Percentiles rank a stretch among this genome's conserved stretches.
phyloP scores from a whole-genome alignment of 1,140 invertebrate genomes.

The Pogonomyrmex barbatus region DNA sequence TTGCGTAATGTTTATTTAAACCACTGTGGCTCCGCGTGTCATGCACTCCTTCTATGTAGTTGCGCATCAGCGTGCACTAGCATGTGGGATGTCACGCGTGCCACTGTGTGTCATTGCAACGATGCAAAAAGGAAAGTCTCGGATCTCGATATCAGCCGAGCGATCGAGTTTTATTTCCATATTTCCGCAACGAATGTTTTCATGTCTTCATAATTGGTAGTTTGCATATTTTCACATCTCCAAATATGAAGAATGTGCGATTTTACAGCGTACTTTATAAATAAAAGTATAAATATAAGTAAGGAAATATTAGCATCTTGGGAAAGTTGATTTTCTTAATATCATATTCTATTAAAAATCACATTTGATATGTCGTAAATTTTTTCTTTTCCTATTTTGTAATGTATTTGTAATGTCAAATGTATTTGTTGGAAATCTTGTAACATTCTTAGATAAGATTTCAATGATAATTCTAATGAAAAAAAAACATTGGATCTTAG shows the following conservation, averaged over 20 bases:
- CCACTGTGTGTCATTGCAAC: background rate
- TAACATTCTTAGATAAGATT: background rate
- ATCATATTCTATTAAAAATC: background rate
- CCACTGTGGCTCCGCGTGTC: background rate
- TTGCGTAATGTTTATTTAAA: constrained; percentile 23
- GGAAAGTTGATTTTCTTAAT: background rate
- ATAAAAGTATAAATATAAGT: background rate
- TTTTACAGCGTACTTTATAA: background rate
- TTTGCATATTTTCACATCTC: background rate
- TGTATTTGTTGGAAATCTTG: background rate
- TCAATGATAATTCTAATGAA: background rate
- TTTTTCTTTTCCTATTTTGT: background rate
- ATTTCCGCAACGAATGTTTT: background rate
- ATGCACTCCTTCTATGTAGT: background rate
- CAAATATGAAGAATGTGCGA: background rate
- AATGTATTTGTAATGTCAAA: background rate
- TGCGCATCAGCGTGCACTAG: constrained; percentile 9
- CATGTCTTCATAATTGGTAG: too few relatives aligned
- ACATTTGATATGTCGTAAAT: background rate
- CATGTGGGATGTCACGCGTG: constrained; percentile 14
- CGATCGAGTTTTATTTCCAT: background rate
- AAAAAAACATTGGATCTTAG: too few relatives aligned
- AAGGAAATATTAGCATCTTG: background rate
- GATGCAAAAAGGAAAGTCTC: background rate
- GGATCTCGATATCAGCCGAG: background rate